Evolutionary conservation across 2,797 vertebrate species (phyloP).

Genomic region (Acrossocheilus fasciatus): DNA sequence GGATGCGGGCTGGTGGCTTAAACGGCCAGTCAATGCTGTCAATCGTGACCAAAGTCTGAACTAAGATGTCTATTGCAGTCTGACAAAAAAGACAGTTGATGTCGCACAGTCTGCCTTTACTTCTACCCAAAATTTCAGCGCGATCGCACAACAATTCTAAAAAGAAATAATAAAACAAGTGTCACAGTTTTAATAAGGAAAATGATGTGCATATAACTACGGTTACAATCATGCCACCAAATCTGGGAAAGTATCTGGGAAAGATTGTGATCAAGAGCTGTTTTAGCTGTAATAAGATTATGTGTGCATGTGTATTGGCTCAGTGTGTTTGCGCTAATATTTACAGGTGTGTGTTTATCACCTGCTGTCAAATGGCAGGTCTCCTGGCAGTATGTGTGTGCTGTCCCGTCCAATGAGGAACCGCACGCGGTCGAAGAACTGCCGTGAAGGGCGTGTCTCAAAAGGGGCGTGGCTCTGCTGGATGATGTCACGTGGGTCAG

Average conservation of each 20-base stretch:
- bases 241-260: neutral
- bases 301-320: slow-evolving; percentile 29
- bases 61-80: neutral
- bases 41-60: slow-evolving; percentile 9
- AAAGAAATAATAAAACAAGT: neutral
- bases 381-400: slow-evolving; percentile 85
- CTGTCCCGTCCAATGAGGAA: slow-evolving; percentile 88
- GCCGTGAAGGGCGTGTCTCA: slow-evolving; percentile 78
- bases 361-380: slow-evolving; percentile 86
- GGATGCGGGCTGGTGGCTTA: slow-evolving; percentile 8
- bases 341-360: slow-evolving; percentile 60
- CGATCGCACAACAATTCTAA: neutral
- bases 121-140: neutral
- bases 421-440: slow-evolving; percentile 85
- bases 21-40: neutral
- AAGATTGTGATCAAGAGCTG: neutral
- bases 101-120: neutral
- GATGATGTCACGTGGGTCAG: slow-evolving; percentile 87
- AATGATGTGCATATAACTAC: neutral
- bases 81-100: slow-evolving; percentile 6
- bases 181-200: neutral
- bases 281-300: neutral
- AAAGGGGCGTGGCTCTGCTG: slow-evolving; percentile 83
- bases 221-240: neutral
- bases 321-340: neutral